Conservation (phyloP, 2,113 vertebrate species). For the Micronycteris hirsuta region DNA sequence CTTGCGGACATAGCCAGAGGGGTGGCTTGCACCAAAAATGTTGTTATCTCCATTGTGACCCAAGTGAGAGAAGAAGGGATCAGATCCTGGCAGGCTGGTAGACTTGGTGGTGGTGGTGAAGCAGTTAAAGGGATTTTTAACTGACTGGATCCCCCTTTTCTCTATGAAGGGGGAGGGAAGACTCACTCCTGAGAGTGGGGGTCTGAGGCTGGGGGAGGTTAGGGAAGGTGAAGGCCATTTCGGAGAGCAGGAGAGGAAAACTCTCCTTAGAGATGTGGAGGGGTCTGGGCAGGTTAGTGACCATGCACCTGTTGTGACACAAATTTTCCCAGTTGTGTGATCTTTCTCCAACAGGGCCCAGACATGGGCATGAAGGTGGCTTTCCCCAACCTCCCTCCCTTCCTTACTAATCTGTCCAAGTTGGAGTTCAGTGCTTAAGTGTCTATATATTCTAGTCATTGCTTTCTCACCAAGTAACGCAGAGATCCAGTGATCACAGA, state of each 20-base stretch:
- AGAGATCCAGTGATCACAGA: background rate
- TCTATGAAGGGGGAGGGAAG: background rate
- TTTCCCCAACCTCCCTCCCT: background rate
- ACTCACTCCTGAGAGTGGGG: background rate
- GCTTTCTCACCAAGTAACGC: background rate
- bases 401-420: background rate
- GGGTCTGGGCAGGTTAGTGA: background rate
- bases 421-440: background rate
- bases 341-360: background rate
- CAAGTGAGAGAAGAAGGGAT: background rate
- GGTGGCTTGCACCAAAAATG: accelerated
- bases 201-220: background rate
- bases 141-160: background rate
- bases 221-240: background rate
- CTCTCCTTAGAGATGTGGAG: accelerated
- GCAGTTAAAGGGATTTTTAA: background rate
- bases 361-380: accelerated
- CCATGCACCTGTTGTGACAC: background rate
- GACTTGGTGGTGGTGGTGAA: background rate
- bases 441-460: background rate
- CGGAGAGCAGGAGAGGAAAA: background rate
- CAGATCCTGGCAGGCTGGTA: background rate
- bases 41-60: background rate
- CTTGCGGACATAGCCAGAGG: accelerated
- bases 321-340: background rate